Evolutionary conservation across 2,888 invertebrate species (phyloP).

Genomic region (Ischnura elegans): DNA sequence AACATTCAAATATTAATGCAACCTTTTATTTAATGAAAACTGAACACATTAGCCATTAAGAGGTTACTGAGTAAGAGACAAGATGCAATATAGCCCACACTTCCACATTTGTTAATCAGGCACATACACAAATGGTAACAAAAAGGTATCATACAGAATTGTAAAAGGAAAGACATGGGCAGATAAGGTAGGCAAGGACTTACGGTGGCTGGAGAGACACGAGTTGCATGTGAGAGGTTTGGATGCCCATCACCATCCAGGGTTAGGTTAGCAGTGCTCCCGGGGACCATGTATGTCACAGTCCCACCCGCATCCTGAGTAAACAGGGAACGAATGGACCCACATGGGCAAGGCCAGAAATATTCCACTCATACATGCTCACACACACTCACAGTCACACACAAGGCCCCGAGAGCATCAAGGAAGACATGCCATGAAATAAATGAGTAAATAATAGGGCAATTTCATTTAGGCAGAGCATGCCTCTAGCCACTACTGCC

Average conservation of each 20-base stretch:
- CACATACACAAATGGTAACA: conserved; percentile 71
- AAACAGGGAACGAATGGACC: conserved; percentile 64
- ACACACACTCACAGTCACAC: conserved; percentile 64
- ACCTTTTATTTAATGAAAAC: neutral
- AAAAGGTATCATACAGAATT: conserved; percentile 71
- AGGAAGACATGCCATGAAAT: conserved; percentile 65
- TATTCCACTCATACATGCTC: conserved; percentile 61
- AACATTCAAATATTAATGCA: conserved; percentile 48
- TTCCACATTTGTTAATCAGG: conserved; percentile 51
- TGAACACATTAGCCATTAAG: conserved; percentile 17
- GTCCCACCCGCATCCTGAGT: conserved; percentile 71
- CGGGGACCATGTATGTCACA: conserved; percentile 77
- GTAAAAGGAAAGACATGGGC: conserved; percentile 75
- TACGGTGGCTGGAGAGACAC: conserved; percentile 95
- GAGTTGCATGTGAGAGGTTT: conserved; percentile 87
- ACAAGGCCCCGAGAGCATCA: conserved; percentile 66
- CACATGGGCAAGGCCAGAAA: conserved; percentile 64
- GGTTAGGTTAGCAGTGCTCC: conserved; percentile 73
- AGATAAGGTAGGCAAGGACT: conserved; percentile 77
- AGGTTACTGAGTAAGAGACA: conserved; percentile 45
- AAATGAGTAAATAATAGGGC: conserved; percentile 61
- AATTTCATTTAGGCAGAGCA: conserved; percentile 58
- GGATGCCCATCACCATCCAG: conserved; percentile 76
- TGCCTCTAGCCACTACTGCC: conserved; percentile 65
- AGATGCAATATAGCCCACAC: conserved; percentile 57